Conservation (phyloP, 2,113 vertebrate genomes). For the Ammospiza caudacuta region DNA sequence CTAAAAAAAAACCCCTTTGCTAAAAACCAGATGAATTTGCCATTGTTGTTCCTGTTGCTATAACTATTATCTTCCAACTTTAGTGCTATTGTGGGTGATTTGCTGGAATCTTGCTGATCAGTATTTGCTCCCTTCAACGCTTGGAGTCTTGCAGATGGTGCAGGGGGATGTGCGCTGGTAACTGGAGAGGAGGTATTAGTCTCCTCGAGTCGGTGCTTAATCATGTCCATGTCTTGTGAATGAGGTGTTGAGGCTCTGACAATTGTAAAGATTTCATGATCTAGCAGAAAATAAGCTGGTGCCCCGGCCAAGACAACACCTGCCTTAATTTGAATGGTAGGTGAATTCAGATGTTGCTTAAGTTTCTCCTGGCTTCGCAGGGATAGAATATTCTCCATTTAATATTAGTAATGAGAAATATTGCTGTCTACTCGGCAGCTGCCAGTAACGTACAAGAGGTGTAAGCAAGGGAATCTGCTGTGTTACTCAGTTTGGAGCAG, state of each 20-base stretch:
- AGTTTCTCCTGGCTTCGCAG: neutral
- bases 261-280: slow-evolving; percentile 37
- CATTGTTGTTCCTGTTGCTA: neutral
- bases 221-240: neutral
- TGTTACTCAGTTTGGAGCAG: neutral
- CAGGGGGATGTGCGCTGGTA: neutral
- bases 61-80: neutral
- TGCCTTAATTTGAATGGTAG: neutral
- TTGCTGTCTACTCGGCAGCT: neutral
- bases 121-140: neutral
- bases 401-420: neutral
- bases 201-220: neutral
- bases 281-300: neutral
- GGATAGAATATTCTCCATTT: neutral
- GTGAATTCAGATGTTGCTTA: neutral
- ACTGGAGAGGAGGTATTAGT: neutral
- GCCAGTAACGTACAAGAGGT: neutral
- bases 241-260: slow-evolving; percentile 15
- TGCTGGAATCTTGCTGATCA: neutral
- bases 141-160: neutral
- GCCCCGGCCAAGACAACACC: neutral
- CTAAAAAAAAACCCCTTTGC: neutral
- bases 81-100: accelerated
- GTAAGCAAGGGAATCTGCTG: neutral
- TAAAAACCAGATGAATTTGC: neutral